Evolutionary conservation across 2,797 vertebrate species (phyloP).

Genomic region (Nasua narica): DNA sequence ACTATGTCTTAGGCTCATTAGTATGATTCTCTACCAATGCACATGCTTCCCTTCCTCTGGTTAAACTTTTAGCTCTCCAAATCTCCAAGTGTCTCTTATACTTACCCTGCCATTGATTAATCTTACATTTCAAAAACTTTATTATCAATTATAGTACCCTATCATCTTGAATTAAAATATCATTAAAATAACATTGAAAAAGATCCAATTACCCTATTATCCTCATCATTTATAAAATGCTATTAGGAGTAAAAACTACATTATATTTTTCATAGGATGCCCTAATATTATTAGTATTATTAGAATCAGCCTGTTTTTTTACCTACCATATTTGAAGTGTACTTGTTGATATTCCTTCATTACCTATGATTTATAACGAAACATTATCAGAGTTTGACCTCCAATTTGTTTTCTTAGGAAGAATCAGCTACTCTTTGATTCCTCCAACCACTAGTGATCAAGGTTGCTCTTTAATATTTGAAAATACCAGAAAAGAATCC

Average conservation of each 20-base stretch:
- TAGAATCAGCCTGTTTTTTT: not conserved
- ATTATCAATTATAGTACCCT: not conserved
- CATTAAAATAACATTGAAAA: conserved; percentile 12
- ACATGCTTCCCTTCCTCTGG: not conserved
- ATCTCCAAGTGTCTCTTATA: conserved; percentile 10
- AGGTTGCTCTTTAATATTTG: conserved; percentile 55
- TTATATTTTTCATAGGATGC: not conserved
- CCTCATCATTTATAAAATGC: not conserved
- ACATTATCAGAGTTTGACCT: not conserved
- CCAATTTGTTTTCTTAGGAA: conserved; percentile 35
- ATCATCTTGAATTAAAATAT: not conserved
- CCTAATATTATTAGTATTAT: not conserved
- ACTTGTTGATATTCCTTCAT: conserved; percentile 26
- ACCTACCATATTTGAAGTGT: not conserved
- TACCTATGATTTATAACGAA: conserved; percentile 48
- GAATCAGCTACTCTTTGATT: conserved; percentile 50
- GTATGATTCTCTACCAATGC: not conserved
- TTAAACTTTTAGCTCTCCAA: not conserved
- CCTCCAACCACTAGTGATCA: conserved; percentile 40
- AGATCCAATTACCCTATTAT: not conserved
- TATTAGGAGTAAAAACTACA: not conserved
- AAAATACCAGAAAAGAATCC: conserved; percentile 38
- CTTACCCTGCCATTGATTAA: not conserved
- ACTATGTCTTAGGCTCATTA: not conserved
- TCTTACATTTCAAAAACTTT: conserved; percentile 25